A percentile compares a stretch with the other conserved stretches of the same genome.
Evolutionary conservation across 2,797 vertebrate genomes (phyloP).

Genomic region (Enteromius thamalakanensis): DNA sequence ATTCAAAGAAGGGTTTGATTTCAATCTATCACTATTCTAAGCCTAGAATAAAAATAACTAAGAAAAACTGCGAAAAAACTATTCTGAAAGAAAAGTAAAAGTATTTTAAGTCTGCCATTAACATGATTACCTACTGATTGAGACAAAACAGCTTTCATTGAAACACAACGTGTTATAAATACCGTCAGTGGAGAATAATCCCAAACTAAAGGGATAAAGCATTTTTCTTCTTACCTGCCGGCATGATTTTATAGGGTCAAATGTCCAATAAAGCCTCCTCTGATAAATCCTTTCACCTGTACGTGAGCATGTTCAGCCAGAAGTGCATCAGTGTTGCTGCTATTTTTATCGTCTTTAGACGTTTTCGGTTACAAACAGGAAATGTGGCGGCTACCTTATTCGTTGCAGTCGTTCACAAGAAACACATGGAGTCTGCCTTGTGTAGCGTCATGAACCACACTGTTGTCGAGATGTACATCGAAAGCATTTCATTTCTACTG

Average conservation of each 20-base stretch:
- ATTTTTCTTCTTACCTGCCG: not conserved
- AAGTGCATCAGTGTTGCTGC: constrained; percentile 57
- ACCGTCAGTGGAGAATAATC: not conserved
- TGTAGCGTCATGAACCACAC: constrained; percentile 14
- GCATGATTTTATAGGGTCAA: not conserved
- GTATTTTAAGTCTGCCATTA: not conserved
- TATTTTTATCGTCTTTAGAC: constrained; percentile 74
- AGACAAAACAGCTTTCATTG: not conserved
- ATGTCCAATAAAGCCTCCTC: constrained; percentile 1
- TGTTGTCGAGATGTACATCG: not conserved
- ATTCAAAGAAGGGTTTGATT: not conserved
- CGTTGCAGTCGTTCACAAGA: constrained; percentile 56
- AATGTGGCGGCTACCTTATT: constrained; percentile 73
- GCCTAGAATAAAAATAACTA: not conserved
- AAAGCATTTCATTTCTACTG: not conserved
- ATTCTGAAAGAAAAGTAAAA: not conserved
- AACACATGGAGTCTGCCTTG: constrained; percentile 12
- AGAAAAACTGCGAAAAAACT: not conserved
- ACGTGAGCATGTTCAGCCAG: constrained; percentile 21
- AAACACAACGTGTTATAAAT: not conserved
- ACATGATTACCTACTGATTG: not conserved
- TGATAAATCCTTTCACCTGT: constrained; percentile 34
- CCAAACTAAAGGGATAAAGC: not conserved
- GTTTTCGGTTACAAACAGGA: constrained; percentile 84
- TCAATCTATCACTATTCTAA: not conserved